A percentile compares a stretch with the other conserved stretches of the same genome.
Evolutionary conservation across 2,113 vertebrate species (phyloP).

Genomic region (Dicerorhinus sumatrensis): DNA sequence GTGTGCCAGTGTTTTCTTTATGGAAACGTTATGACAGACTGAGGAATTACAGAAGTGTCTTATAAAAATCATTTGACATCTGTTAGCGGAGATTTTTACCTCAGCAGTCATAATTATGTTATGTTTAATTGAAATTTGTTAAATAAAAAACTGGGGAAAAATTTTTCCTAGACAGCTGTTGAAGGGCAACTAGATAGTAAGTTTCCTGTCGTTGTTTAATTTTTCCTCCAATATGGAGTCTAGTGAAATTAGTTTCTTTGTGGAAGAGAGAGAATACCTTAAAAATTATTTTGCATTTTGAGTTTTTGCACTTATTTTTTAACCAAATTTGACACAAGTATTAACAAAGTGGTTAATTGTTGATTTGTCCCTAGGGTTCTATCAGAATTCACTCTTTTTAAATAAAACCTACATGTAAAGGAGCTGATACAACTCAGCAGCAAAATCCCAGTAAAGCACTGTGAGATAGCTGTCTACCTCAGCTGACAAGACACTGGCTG

Average conservation of each 20-base stretch:
- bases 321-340: background rate
- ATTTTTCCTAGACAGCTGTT: constrained; percentile 25
- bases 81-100: constrained; percentile 39
- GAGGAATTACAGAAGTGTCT: constrained; percentile 15
- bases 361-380: background rate
- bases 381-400: background rate
- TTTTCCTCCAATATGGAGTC: constrained; percentile 24
- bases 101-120: constrained; percentile 18
- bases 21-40: background rate
- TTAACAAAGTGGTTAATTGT: background rate
- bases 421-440: background rate
- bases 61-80: constrained; percentile 51
- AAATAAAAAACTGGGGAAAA: background rate
- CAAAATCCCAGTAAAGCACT: background rate
- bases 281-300: background rate
- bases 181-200: background rate
- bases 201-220: background rate
- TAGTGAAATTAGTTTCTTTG: background rate
- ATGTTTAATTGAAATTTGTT: constrained; percentile 36
- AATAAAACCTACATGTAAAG: background rate
- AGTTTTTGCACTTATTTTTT: background rate
- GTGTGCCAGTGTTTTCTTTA: background rate
- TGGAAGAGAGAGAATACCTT: background rate
- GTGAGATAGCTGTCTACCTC: too few relatives aligned
- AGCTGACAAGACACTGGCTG: background rate